Base-by-base conservation (phyloP, 2,888 invertebrate species). In the Diaphora mendica region DNA sequence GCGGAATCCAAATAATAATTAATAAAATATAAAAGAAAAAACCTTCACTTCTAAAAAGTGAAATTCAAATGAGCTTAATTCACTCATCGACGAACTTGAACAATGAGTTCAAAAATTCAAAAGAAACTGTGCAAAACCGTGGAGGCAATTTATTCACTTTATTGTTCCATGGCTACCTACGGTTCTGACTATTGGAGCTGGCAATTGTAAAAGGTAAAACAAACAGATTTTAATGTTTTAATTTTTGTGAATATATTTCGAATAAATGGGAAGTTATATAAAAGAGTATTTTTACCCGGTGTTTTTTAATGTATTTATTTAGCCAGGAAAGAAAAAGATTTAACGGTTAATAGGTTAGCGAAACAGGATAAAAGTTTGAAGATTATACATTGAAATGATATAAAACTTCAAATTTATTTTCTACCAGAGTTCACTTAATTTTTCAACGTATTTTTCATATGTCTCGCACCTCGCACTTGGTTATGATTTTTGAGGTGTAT, bases 41-140 rank as follows among this genome's bases (percentile, higher is more conserved):
- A 62, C n/a, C 8, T 26, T 59, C 11, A n/a, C 8, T n/a, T 55
- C 9, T 62, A 62, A 62, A 11, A 62, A 55, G n/a, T 13, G 11
- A 30, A 62, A 62, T 59, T 59, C 59, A 59, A 59, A 26, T 62
- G 13, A 62, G 59, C 55, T n/a, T 62, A 26, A 62, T 62, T 59
- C 30, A 62, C 59, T 30, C 30, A 62, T 62, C 59, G 5, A 62
- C 30, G 15, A 30, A 30, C 59, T 62, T 62, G 62, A 62, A 62
- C 26, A 62, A 62, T 30, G 26, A 62, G 15, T 62, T 62, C 7
- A 30, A 62, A 62, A 30, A 62, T 3, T 17, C 30, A 30, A 62
- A 62, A 30, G 8, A 30, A 30, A 26, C 51, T n/a, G 51, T 30
- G 62, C 30, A 62, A 62, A 62, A 62, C 30, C 30, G 15, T 30